These are phyloP conservation scores for Steatornis caripensis DNA, from an alignment of 2,113 vertebrate species.

Conservation along the genomic window DNA sequence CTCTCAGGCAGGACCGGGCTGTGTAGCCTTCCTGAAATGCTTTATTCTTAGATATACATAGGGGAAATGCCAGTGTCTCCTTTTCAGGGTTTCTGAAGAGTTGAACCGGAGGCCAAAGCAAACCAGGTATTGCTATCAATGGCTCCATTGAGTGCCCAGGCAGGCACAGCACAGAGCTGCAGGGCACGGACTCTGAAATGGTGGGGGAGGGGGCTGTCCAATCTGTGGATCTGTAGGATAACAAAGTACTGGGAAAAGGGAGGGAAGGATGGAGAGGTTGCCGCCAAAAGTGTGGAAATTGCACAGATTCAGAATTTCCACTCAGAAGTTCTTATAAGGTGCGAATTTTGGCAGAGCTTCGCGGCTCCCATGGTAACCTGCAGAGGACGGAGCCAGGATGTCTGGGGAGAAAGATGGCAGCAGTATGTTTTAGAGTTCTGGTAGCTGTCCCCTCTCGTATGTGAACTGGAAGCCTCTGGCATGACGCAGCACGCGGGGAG, in stretches of 20 bases:
- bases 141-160: neutral
- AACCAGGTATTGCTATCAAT: neutral
- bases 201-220: neutral
- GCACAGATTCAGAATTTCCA: conserved; percentile 6
- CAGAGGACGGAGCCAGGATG: conserved; percentile 6
- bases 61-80: neutral
- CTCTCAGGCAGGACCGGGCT: neutral
- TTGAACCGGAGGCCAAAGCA: neutral
- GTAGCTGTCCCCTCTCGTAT: rapidly evolving
- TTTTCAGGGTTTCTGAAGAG: neutral
- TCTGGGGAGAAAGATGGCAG: conserved; percentile 42
- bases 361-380: conserved; percentile 37
- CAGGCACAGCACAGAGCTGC: neutral
- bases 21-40: neutral
- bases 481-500: neutral
- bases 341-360: conserved; percentile 18
- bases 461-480: neutral
- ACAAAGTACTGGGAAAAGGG: neutral
- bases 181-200: neutral
- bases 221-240: neutral
- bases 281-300: neutral
- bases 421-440: neutral
- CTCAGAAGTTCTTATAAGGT: conserved; percentile 42
- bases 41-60: neutral
- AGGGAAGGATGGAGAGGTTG: neutral